These are phyloP conservation scores for Sarotherodon lohbergeri DNA, from an alignment of 2,113 vertebrate species.

Conservation along the genomic window DNA sequence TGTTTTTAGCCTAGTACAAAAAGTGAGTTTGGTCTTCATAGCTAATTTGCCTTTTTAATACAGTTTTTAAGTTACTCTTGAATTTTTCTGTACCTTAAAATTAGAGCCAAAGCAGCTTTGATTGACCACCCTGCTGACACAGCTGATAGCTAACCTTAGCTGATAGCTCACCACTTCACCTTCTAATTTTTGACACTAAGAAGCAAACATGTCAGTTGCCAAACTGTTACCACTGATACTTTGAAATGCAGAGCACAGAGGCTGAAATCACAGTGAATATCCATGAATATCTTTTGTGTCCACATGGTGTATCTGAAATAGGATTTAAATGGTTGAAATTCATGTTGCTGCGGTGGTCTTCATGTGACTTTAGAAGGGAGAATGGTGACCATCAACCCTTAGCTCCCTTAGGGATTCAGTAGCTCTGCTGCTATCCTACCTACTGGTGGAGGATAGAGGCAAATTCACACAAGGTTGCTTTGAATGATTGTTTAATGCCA, in stretches of 20 bases:
- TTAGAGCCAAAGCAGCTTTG: neutral
- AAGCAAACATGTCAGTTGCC: neutral
- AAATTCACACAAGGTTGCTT: neutral
- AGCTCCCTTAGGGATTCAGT: neutral
- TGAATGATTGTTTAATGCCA: neutral
- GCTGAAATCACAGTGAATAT: accelerated
- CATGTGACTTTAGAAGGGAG: neutral
- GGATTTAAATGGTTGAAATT: neutral
- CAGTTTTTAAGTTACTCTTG: neutral
- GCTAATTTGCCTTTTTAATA: neutral
- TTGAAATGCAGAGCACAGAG: neutral
- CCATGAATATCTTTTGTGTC: neutral
- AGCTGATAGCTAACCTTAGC: neutral
- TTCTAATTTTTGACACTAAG: neutral
- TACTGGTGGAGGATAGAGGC: neutral
- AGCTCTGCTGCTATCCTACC: neutral
- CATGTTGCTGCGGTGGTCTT: neutral
- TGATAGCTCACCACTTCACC: neutral
- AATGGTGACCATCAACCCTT: neutral
- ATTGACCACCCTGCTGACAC: neutral
- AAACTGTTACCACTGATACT: neutral
- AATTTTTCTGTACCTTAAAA: neutral
- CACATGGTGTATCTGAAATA: neutral
- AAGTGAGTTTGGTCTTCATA: neutral
- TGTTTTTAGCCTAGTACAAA: neutral